A percentile compares a stretch with the other conserved stretches of the same genome.
Conservation (phyloP, 2,797 vertebrate species). For the Euthynnus affinis region DNA sequence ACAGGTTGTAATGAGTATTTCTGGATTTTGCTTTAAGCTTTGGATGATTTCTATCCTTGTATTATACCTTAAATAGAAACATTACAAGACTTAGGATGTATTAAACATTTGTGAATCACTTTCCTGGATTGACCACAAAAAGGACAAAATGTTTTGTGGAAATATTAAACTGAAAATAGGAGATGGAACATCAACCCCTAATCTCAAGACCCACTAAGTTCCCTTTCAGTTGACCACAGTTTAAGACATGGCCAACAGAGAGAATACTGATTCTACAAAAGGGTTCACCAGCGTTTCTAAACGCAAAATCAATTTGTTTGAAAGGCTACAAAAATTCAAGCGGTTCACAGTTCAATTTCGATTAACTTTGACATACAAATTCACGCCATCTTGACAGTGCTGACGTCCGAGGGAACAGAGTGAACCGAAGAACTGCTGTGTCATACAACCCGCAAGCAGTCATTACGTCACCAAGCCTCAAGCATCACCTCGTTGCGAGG, state of each 20-base stretch:
- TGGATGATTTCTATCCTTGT: conserved; percentile 23
- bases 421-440: not conserved
- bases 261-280: not conserved
- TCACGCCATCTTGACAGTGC: not conserved
- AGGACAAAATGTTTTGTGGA: conserved; percentile 21
- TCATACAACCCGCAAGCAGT: not conserved
- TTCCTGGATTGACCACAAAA: conserved; percentile 37
- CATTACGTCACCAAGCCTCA: not conserved
- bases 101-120: conserved; percentile 17
- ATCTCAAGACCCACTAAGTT: conserved; percentile 22
- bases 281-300: not conserved
- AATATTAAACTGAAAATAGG: conserved; percentile 40
- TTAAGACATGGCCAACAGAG: conserved; percentile 18
- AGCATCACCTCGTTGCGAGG: not conserved
- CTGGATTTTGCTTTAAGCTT: conserved; percentile 30
- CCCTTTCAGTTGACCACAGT: conserved; percentile 2
- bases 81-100: conserved; percentile 16
- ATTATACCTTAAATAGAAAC: conserved; percentile 25
- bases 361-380: conserved; percentile 1
- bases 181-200: conserved; percentile 16
- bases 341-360: not conserved
- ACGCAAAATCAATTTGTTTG: not conserved
- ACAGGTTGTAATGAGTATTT: conserved; percentile 31
- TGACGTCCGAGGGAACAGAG: not conserved
- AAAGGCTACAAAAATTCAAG: not conserved